A percentile compares a stretch with the other conserved stretches of the same genome.
Evolutionary conservation across 1,140 invertebrate species (phyloP).

Genomic region (Teleopsis dalmanni): DNA sequence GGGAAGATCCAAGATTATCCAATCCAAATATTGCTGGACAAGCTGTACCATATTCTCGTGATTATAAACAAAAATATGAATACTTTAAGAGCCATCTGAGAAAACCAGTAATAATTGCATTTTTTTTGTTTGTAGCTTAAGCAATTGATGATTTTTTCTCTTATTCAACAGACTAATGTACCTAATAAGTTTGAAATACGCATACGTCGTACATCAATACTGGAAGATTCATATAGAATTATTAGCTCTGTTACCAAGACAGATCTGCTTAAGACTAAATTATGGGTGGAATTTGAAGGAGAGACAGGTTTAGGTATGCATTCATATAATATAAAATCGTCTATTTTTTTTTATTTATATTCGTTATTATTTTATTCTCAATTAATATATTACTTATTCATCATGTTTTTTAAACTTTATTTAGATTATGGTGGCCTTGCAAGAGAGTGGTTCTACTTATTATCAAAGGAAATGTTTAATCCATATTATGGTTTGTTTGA

Average conservation of each 20-base stretch:
- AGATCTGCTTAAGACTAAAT: slow-evolving; percentile 89
- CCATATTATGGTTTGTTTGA: slow-evolving; percentile 99
- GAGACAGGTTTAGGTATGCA: slow-evolving; percentile 67
- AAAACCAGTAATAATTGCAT: slow-evolving; percentile 72
- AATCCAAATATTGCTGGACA: slow-evolving; percentile 95
- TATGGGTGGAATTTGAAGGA: slow-evolving; percentile 98
- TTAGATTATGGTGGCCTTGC: slow-evolving; percentile 94
- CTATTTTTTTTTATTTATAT: neutral
- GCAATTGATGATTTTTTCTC: neutral
- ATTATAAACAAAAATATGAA: slow-evolving; percentile 98
- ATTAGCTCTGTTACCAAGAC: slow-evolving; percentile 77
- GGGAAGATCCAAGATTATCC: slow-evolving; percentile 96
- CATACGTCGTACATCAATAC: slow-evolving; percentile 76
- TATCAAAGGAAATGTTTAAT: slow-evolving; percentile 99
- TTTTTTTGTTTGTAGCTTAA: neutral
- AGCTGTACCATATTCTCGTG: slow-evolving; percentile 92
- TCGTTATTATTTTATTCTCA: neutral
- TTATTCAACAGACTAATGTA: slow-evolving; percentile 70
- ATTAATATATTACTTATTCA: neutral
- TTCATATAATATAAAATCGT: neutral
- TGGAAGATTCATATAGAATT: slow-evolving; percentile 92
- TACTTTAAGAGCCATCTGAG: slow-evolving; percentile 92
- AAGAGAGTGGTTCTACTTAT: slow-evolving; percentile 95
- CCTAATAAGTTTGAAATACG: slow-evolving; percentile 98
- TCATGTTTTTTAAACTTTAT: neutral